phyloP scores from a whole-genome alignment of 37 sponge, comb jelly and placozoan genomes.

The Agelas oroides region DNA sequence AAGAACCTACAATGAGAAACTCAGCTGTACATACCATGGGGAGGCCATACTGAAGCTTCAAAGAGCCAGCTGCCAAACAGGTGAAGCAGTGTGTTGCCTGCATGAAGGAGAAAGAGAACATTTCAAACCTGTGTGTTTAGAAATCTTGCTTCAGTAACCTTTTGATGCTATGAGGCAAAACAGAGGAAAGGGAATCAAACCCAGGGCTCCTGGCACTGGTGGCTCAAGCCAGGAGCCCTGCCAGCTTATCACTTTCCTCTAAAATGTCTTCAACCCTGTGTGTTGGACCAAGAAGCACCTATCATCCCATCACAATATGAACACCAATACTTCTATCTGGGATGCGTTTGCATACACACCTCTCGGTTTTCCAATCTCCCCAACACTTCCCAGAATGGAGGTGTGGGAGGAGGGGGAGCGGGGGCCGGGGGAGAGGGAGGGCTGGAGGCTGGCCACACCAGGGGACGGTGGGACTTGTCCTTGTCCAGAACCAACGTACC shows the following conservation, averaged over 20 bases:
- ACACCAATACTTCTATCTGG: not conserved
- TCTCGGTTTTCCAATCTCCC: constrained; percentile 45
- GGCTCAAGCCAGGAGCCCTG: no score
- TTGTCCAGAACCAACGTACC: not conserved
- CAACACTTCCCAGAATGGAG: not conserved
- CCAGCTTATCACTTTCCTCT: no score
- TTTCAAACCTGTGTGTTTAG: not conserved
- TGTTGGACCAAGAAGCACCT: not conserved
- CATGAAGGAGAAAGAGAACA: not conserved
- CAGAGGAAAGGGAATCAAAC: no score
- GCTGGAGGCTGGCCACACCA: not conserved
- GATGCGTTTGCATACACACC: no score
- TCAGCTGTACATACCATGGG: not conserved
- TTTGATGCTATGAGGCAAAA: no score
- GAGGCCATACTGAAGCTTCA: constrained; percentile 80
- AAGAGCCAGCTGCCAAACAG: constrained; percentile 92
- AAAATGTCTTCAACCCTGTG: no score
- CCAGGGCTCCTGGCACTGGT: no score
- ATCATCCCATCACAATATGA: not conserved
- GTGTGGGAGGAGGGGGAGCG: not conserved
- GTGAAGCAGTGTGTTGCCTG: constrained; percentile 84
- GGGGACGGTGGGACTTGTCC: not conserved
- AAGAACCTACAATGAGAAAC: no score
- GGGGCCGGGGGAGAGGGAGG: not conserved
- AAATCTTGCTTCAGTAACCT: not conserved